phyloP scores from a whole-genome alignment of 30 jellyfish, hydroid and myxozoan species.

The Hydractinia symbiolongicarpus region DNA sequence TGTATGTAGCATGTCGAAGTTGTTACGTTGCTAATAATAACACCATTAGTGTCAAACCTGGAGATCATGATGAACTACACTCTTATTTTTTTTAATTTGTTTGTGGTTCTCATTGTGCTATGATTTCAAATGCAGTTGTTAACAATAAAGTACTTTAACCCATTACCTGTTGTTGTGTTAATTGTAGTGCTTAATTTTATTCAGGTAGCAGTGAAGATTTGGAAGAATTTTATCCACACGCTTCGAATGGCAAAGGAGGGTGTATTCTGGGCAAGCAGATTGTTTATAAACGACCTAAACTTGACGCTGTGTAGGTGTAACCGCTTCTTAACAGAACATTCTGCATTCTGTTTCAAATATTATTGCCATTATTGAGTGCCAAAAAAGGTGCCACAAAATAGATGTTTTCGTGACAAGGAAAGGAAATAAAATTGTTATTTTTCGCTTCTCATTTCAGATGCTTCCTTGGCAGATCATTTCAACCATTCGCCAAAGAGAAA shows the following conservation, averaged over 20 bases:
- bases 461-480: constrained; percentile 62
- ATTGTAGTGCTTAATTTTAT: constrained; percentile 2
- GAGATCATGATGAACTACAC: neutral
- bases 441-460: constrained; percentile 35
- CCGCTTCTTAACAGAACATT: neutral
- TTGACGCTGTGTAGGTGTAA: constrained; percentile 40
- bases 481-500: constrained; percentile 43
- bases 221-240: constrained; percentile 76
- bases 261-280: constrained; percentile 77
- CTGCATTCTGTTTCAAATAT: neutral
- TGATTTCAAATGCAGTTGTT: no score
- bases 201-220: constrained; percentile 55
- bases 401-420: neutral
- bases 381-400: no score
- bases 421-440: neutral
- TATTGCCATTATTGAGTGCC: no score
- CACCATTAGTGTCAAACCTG: neutral
- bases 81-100: neutral
- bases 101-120: no score
- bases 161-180: neutral
- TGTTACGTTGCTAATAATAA: no score
- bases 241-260: constrained; percentile 75
- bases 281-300: constrained; percentile 52
- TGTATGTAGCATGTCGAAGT: constrained; percentile 37
- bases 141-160: no score